Evolutionary conservation across 2,888 invertebrate genomes (phyloP).

Genomic region (Anaspis maculata): DNA sequence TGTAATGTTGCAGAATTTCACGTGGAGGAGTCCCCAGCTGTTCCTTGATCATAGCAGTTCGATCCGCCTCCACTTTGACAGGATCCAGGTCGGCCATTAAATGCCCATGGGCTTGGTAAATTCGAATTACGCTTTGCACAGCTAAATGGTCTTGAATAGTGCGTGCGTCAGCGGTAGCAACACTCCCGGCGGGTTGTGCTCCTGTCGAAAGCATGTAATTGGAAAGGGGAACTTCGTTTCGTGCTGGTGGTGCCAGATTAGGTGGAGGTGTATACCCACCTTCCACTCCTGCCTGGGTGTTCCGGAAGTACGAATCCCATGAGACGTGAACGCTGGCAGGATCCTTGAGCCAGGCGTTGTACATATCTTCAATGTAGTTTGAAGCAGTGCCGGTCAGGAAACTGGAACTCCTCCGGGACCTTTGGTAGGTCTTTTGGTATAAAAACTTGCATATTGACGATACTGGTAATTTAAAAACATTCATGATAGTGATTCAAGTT

Average conservation of each 20-base stretch:
- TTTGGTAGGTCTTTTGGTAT: no score
- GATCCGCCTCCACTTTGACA: not conserved
- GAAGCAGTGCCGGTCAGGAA: constrained; percentile 27
- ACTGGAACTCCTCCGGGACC: no score
- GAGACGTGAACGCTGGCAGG: constrained; percentile 25
- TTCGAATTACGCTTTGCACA: constrained; percentile 5
- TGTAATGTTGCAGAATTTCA: constrained; percentile 2
- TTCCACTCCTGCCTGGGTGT: not conserved
- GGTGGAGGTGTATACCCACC: not conserved
- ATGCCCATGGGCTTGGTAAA: constrained; percentile 9
- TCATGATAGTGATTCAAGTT: no score
- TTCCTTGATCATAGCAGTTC: not conserved
- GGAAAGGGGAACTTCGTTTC: not conserved
- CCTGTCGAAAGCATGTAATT: not conserved
- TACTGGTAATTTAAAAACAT: no score
- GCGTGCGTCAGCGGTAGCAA: not conserved
- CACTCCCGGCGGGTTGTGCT: not conserved
- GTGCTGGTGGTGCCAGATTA: not conserved
- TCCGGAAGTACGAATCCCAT: constrained; percentile 29
- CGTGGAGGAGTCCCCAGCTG: constrained; percentile 1
- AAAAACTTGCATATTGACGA: no score
- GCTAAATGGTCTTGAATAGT: constrained; percentile 4
- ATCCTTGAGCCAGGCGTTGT: constrained; percentile 28
- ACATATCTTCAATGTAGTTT: constrained; percentile 32
- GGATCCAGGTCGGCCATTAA: constrained; percentile 6